Percentiles rank a stretch among this genome's conserved stretches.
Evolutionary conservation across 1,140 invertebrate genomes (phyloP).

Genomic region (Drosophila auraria): DNA sequence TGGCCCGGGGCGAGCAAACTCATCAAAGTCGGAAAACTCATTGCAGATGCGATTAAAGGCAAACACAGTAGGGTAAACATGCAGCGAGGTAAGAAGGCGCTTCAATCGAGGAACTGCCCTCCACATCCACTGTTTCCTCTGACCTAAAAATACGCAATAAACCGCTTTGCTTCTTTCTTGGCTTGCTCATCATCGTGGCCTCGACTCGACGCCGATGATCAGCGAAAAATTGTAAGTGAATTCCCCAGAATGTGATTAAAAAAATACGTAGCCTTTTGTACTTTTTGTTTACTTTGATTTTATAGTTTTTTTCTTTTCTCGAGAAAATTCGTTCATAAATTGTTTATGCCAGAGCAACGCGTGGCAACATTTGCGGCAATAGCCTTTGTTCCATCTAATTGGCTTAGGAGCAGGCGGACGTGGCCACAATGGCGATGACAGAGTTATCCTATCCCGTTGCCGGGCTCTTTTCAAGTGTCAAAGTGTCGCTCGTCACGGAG

Average conservation of each 20-base stretch:
- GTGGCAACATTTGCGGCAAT: constrained; percentile 12
- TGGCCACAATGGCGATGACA: constrained; percentile 34
- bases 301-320: constrained; percentile 5
- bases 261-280: constrained; percentile 4
- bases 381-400: constrained; percentile 54
- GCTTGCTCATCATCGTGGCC: constrained; percentile 22
- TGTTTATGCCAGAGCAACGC: constrained; percentile 32
- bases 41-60: constrained; percentile 62
- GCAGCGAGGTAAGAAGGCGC: constrained; percentile 71
- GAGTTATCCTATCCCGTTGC: constrained; percentile 22
- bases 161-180: constrained; percentile 33
- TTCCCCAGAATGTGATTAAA: constrained; percentile 25
- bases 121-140: constrained; percentile 33
- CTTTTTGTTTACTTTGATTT: constrained; percentile 26
- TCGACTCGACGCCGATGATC: constrained; percentile 25
- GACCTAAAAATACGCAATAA: constrained; percentile 54
- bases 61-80: constrained; percentile 56
- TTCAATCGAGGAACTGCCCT: constrained; percentile 19
- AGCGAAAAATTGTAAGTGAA: constrained; percentile 47
- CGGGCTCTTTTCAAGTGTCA: constrained; percentile 49
- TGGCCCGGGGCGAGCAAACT: constrained; percentile 26
- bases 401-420: constrained; percentile 35
- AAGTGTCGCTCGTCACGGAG: constrained; percentile 39
- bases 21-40: constrained; percentile 57
- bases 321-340: constrained; percentile 19